Evolutionary conservation across 1,140 invertebrate genomes (phyloP).

Genomic region (Chrysomallon squamiferum): DNA sequence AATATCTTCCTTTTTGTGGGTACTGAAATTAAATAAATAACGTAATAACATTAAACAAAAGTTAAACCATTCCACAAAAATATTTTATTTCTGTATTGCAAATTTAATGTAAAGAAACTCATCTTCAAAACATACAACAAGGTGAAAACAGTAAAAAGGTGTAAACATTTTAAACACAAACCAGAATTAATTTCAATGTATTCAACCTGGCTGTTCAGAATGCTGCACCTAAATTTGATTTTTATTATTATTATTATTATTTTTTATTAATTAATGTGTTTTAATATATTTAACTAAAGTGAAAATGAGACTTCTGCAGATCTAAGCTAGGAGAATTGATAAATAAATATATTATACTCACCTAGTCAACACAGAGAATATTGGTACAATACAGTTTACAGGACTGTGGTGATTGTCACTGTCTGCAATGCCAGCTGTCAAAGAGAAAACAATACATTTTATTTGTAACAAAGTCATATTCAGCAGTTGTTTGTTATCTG

Average conservation of each 20-base stretch:
- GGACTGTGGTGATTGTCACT: constrained; percentile 58
- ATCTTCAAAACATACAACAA: neutral
- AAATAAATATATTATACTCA: constrained; percentile 6
- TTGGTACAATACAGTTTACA: constrained; percentile 42
- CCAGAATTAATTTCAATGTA: no score
- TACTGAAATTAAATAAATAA: constrained; percentile 6
- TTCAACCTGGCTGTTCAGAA: no score
- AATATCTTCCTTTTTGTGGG: constrained; percentile 10
- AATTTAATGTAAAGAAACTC: neutral
- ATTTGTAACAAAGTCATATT: neutral
- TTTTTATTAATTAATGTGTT: no score
- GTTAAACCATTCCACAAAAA: no score
- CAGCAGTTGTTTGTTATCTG: neutral
- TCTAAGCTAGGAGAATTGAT: no score
- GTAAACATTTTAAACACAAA: no score
- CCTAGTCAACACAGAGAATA: constrained; percentile 19
- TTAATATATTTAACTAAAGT: no score
- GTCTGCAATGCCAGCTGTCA: constrained; percentile 47
- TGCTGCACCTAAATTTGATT: no score
- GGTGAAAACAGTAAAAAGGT: no score
- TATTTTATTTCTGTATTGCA: neutral
- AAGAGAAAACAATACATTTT: constrained; percentile 17
- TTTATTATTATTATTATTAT: no score
- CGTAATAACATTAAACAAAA: neutral
- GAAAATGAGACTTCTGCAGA: no score